Base-by-base conservation (phyloP, 2,113 vertebrate genomes). In the Pterophyllum scalare region DNA sequence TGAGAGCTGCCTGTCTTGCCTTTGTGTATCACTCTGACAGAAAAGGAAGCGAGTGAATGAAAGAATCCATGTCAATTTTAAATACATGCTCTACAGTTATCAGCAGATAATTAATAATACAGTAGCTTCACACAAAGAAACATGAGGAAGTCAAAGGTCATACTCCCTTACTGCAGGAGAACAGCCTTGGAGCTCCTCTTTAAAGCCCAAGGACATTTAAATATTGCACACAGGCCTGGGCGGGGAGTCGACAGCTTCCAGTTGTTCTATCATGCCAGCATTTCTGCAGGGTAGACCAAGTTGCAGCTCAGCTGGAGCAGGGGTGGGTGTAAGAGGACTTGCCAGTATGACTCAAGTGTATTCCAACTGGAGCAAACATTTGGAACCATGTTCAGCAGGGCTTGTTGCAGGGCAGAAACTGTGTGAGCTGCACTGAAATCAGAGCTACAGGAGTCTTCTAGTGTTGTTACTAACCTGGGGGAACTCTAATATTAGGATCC, bases 41-140 rank as follows among this genome's bases (percentile, higher is more conserved):
- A 20, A 24, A 77, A 70, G 43, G 59, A 38, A 75, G 24, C 43
- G 8, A n/a, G 17, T 31, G 17, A 65, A 43, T 24, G 5, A 24
- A 46, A 70, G 24, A 24, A 49, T 70, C 9, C 3, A 28, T 20
- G 26, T 33, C 11, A 22, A 58, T 58, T 26, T 67, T 31, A 54
- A n/a, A n/a, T 22, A 33, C 15, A 15, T n/a, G 9, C 65, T 67
- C 26, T 58, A 59, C 26, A 31, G 33, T 35, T 14, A 22, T 67
- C 59, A 80, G 43, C 60, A 40, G 26, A n/a, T 58, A 24, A 74
- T 75, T n/a, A 60, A 60, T 60, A 56, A 80, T 61, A 17, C 40
- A 75, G n/a, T 46, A 15, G 22, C 5, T 28, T 28, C 13, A 59
- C 56, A 54, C 33, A 60, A 38, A 75, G 59, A 60, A 33, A 74